Percentiles rank a stretch among this genome's conserved stretches.
Conservation (phyloP, 2,113 vertebrate species). For the Tonatia bakeri region DNA sequence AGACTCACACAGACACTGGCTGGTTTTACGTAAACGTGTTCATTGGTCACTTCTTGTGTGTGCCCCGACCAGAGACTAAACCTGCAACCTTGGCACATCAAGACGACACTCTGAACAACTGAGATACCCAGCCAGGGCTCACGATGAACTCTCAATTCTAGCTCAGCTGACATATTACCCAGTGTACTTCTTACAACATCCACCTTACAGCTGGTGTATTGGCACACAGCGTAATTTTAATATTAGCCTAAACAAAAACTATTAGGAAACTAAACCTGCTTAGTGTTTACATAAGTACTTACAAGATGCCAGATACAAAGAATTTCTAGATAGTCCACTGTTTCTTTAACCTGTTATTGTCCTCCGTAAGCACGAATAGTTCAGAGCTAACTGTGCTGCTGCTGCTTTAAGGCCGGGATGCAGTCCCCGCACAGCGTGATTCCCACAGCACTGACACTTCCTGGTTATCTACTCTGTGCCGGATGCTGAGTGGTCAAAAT, state of each 20-base stretch:
- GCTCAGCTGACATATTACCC: background rate
- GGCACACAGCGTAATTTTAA: constrained; percentile 20
- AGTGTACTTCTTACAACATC: background rate
- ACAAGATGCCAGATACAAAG: constrained; percentile 4
- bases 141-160: background rate
- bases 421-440: background rate
- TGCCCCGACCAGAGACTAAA: too few relatives aligned
- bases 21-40: too few relatives aligned
- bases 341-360: background rate
- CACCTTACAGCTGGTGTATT: background rate
- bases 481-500: background rate
- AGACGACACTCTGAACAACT: too few relatives aligned
- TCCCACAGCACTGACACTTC: background rate
- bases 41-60: too few relatives aligned
- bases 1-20: too few relatives aligned
- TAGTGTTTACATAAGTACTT: background rate
- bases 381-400: background rate
- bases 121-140: background rate
- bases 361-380: background rate
- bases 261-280: constrained; percentile 16
- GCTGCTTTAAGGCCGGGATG: background rate
- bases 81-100: too few relatives aligned
- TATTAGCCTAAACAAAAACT: constrained; percentile 27
- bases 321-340: background rate
- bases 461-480: background rate